Base-by-base conservation (phyloP, 2,888 invertebrate species). In the Drosophila suboccidentalis region DNA sequence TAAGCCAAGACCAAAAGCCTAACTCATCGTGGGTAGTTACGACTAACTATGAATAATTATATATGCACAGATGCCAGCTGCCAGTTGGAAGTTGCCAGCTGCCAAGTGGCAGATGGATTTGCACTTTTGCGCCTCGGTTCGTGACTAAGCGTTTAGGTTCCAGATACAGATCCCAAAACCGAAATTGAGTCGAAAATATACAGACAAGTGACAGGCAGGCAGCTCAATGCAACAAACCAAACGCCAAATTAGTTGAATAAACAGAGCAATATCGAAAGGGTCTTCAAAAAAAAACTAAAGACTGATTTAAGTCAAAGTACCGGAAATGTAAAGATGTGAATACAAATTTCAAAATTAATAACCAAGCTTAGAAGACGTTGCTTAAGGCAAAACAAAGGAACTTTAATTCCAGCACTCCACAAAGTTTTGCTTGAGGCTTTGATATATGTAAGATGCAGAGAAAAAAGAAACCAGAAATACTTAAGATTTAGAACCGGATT, bases 401-500 rank as follows among this genome's bases (percentile, higher is more conserved):
- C 72, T 78, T 73, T 36, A 67, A 64, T 70, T 59, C 62, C 59
- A 70, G 55, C 67, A 70, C 51, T 69, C 67, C 22, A 62, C 59
- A 64, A 50, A 67, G 60, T 57, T 70, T 64, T 71, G 68, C 66
- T 75, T 58, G 55, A 22, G 49, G 36, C 49, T 53, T 11, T 55
- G 41, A 41, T 19, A 59, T 50, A 41, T 41, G 22, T 44, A 34
- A 69, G 22, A 58, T 36, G 36, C 17, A 41, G 41, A 29, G 51
- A 47, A 44, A 62, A 32, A 38, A 58, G 51, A 78, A 87, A 89
- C 88, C 73, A 82, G 88, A 85, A 87, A 85, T 77, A 51, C 43
- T 64, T 60, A 69, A 74, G 74, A 75, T 39, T 65, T 72, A 89
- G 82, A 85, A 82, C 85, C 85, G 90, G 85, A 87, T 89, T 77